Percentiles rank a stretch among this genome's conserved stretches.
These are phyloP conservation scores for Lysiphlebus fabarum DNA, from an alignment of 1,140 invertebrate species.

Conservation along the genomic window DNA sequence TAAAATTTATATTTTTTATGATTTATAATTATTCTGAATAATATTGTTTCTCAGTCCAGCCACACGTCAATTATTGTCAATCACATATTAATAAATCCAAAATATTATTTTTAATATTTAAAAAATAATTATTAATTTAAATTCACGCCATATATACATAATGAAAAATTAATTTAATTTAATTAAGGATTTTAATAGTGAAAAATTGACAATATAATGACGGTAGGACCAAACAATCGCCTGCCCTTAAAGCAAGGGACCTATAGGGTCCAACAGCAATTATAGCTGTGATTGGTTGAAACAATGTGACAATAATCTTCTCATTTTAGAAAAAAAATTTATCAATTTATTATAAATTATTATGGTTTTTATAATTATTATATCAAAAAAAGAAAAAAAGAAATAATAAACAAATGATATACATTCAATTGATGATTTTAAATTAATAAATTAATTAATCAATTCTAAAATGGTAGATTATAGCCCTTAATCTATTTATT, in stretches of 20 bases:
- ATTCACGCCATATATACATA: background rate
- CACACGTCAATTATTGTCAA: conserved; percentile 48
- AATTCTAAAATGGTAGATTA: conserved; percentile 44
- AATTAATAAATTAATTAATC: conserved; percentile 13
- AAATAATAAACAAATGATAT: no score
- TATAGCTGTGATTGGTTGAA: conserved; percentile 57
- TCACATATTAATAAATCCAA: conserved; percentile 24
- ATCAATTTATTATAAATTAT: no score
- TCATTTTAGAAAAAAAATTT: conserved; percentile 36
- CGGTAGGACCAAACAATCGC: conserved; percentile 59
- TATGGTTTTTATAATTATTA: no score
- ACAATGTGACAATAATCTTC: conserved; percentile 51
- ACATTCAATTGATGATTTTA: no score
- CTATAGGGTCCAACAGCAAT: conserved; percentile 55
- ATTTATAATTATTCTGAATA: conserved; percentile 31
- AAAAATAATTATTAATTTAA: background rate
- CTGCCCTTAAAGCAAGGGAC: conserved; percentile 55
- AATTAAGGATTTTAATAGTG: background rate
- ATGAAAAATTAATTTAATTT: background rate
- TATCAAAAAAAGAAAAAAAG: no score
- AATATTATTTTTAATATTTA: background rate
- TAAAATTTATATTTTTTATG: no score
- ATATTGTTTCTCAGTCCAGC: conserved; percentile 59
- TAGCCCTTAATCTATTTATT: conserved; percentile 34
- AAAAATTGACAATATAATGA: conserved; percentile 44